phyloP scores from a whole-genome alignment of 1,140 invertebrate genomes.

The Probaryconus sp. region DNA sequence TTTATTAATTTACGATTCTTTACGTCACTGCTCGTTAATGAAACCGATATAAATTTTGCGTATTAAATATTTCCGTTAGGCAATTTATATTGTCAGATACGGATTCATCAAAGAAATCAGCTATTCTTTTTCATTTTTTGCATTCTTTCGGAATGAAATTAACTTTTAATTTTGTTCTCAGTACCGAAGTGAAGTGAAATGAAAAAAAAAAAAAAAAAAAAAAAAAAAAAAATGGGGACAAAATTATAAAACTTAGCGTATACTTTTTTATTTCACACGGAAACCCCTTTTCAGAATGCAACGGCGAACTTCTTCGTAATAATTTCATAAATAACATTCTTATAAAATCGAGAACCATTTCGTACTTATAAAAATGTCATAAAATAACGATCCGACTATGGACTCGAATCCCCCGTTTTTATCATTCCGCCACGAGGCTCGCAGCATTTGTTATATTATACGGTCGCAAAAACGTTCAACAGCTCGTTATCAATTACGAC shows the following conservation, averaged over 20 bases:
- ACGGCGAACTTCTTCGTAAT: constrained; percentile 53
- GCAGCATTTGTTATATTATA: constrained; percentile 41
- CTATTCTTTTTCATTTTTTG: too few relatives aligned
- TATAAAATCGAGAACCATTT: constrained; percentile 54
- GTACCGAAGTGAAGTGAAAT: too few relatives aligned
- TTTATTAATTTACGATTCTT: constrained; percentile 17
- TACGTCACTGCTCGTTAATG: constrained; percentile 5
- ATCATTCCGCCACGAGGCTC: constrained; percentile 15
- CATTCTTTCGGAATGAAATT: too few relatives aligned
- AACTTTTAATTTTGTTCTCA: too few relatives aligned
- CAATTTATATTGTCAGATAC: too few relatives aligned
- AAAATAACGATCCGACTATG: constrained; percentile 34
- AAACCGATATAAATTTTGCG: constrained; percentile 38
- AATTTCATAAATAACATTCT: constrained; percentile 58
- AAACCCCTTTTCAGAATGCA: constrained; percentile 27
- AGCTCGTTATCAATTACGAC: constrained; percentile 59
- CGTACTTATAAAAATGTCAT: constrained; percentile 51
- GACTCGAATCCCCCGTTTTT: constrained; percentile 43
- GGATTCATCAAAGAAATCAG: too few relatives aligned
- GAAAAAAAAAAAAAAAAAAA: too few relatives aligned
- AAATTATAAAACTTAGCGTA: too few relatives aligned
- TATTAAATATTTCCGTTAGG: too few relatives aligned
- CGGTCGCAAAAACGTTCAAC: constrained; percentile 39
- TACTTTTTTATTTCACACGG: neutral
- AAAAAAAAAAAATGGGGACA: too few relatives aligned